Conservation (phyloP, 2,888 invertebrate genomes). For the Chamaedrilus cognettii region DNA sequence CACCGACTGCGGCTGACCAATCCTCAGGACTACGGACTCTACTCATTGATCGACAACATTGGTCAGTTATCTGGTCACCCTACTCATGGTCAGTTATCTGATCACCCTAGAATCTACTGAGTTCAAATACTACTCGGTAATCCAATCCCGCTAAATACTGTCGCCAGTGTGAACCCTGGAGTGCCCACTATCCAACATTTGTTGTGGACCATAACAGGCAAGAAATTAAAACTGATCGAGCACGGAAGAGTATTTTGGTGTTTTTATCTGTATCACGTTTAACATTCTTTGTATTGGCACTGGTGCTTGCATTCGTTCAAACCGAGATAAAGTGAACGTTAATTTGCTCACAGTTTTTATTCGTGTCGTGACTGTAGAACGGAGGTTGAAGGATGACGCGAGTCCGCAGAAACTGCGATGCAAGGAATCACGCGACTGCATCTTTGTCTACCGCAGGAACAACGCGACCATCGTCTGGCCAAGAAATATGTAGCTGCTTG, state of each 20-base stretch:
- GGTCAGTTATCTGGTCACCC: slow-evolving; percentile 64
- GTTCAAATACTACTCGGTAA: too few relatives aligned
- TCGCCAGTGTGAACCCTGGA: too few relatives aligned
- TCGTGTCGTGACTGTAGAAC: too few relatives aligned
- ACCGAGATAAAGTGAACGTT: too few relatives aligned
- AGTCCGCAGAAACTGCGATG: neutral
- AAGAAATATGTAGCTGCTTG: neutral
- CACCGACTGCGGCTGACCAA: slow-evolving; percentile 95
- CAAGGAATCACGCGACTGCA: neutral
- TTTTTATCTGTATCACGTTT: neutral
- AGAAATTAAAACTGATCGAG: too few relatives aligned
- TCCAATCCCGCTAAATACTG: too few relatives aligned
- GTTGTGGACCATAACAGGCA: too few relatives aligned
- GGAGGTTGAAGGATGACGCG: neutral
- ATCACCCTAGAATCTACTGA: too few relatives aligned
- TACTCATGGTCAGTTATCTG: too few relatives aligned
- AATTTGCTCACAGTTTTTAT: too few relatives aligned
- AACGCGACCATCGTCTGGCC: slow-evolving; percentile 18
- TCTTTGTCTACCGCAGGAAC: slow-evolving; percentile 2
- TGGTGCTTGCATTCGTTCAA: neutral
- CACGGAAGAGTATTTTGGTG: too few relatives aligned
- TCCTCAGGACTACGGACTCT: slow-evolving; percentile 94
- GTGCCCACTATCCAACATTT: too few relatives aligned
- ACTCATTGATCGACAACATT: slow-evolving; percentile 86
- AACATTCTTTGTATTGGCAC: neutral